Conservation (phyloP, 2,797 vertebrate species). For the Otolemur crassicaudatus region DNA sequence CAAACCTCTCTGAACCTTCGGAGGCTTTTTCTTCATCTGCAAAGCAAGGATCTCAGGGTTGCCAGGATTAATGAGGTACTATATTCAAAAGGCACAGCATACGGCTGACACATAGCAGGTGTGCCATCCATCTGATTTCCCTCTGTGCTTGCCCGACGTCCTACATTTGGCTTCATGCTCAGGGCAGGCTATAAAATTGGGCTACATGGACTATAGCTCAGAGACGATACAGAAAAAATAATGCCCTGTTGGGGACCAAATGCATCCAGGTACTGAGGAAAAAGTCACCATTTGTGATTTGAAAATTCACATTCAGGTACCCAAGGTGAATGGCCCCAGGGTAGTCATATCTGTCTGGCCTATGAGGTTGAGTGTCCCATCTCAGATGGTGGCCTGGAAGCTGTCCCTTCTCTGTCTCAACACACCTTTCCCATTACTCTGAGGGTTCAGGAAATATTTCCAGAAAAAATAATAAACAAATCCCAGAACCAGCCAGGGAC, state of each 20-base stretch:
- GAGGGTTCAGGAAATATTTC: not conserved
- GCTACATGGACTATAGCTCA: not conserved
- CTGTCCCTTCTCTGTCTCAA: not conserved
- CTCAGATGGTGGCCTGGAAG: not conserved
- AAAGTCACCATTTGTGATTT: not conserved
- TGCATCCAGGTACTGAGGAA: not conserved
- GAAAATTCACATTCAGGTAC: not conserved
- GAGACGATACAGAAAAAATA: not conserved
- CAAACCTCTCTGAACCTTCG: not conserved
- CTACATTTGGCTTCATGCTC: not conserved
- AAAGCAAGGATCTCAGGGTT: not conserved
- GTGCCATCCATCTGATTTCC: not conserved
- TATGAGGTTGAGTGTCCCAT: not conserved
- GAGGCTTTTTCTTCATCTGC: not conserved
- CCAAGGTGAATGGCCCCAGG: not conserved
- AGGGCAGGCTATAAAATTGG: not conserved
- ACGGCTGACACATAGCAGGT: rapidly evolving
- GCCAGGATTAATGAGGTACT: not conserved
- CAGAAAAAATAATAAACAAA: conserved; percentile 10
- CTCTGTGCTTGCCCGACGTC: rapidly evolving
- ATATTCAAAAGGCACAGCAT: not conserved
- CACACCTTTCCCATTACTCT: not conserved
- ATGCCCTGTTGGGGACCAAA: rapidly evolving
- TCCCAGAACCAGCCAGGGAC: conserved; percentile 26
- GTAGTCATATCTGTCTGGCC: not conserved